These are phyloP conservation scores for Pristionchus exspectatus DNA, from an alignment of 2,888 invertebrate genomes.

Conservation along the genomic window DNA sequence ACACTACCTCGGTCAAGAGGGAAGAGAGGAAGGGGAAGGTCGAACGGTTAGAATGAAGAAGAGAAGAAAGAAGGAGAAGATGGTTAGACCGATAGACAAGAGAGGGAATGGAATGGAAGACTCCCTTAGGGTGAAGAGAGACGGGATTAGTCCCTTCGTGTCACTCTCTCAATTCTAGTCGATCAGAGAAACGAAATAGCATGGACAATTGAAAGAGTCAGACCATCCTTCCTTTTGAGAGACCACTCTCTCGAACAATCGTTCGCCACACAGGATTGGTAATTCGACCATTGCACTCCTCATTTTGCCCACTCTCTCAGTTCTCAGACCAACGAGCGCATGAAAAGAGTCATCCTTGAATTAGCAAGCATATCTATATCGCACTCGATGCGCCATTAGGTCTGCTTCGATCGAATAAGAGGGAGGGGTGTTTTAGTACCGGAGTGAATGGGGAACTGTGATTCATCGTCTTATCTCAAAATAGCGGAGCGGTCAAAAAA, in stretches of 20 bases:
- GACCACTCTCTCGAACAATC: background rate
- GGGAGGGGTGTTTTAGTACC: background rate
- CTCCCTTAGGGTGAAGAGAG: slow-evolving; percentile 1
- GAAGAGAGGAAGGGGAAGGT: slow-evolving; percentile 10
- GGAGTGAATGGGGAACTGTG: background rate
- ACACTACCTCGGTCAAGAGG: background rate
- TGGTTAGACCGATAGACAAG: slow-evolving; percentile 17
- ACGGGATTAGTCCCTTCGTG: background rate
- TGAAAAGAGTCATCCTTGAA: background rate
- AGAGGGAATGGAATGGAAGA: slow-evolving; percentile 7
- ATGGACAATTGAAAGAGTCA: background rate
- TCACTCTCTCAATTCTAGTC: too few species aligned
- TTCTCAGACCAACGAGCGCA: background rate
- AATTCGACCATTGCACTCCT: too few species aligned
- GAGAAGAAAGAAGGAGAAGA: background rate
- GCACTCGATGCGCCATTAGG: background rate
- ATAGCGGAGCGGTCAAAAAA: slow-evolving; percentile 4
- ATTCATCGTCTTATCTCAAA: slow-evolving; percentile 22
- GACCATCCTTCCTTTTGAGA: background rate
- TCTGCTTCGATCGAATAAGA: background rate
- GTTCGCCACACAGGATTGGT: too few species aligned
- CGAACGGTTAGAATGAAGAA: background rate
- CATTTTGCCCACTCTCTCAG: background rate
- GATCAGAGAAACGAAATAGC: background rate
- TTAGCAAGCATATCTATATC: background rate